Evolutionary conservation across 2,888 invertebrate genomes (phyloP).

Genomic region (Melangyna quadrimaculata): DNA sequence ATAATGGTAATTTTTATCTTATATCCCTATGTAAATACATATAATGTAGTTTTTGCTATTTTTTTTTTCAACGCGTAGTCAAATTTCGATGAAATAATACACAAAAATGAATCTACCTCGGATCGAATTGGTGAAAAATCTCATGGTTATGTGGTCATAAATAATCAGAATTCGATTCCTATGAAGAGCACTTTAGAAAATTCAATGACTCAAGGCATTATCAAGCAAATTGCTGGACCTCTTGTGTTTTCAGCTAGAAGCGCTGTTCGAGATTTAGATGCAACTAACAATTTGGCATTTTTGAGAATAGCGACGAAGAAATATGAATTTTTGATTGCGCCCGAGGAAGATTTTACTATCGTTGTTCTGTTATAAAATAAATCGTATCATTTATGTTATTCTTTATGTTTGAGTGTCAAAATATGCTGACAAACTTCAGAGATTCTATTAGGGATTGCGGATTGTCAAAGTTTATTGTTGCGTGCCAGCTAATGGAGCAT

Average conservation of each 20-base stretch:
- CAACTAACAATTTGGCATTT: slow-evolving; percentile 77
- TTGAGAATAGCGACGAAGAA: slow-evolving; percentile 78
- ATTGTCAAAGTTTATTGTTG: too few species aligned
- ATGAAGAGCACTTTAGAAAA: slow-evolving; percentile 77
- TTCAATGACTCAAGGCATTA: slow-evolving; percentile 76
- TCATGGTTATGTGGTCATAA: slow-evolving; percentile 75
- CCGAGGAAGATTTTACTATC: slow-evolving; percentile 78
- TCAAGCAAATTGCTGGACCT: slow-evolving; percentile 75
- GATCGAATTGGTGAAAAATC: slow-evolving; percentile 77
- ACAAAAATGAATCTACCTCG: slow-evolving; percentile 74
- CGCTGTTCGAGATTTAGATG: slow-evolving; percentile 77
- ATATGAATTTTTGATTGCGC: slow-evolving; percentile 77
- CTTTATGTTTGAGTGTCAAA: too few species aligned
- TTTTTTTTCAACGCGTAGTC: slow-evolving; percentile 40
- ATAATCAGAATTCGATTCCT: slow-evolving; percentile 75
- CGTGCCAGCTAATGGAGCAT: too few species aligned
- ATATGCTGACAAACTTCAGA: too few species aligned
- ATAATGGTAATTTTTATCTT: neutral
- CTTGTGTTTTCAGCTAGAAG: slow-evolving; percentile 76
- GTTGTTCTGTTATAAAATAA: slow-evolving; percentile 74
- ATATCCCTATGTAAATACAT: too few species aligned
- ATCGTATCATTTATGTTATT: too few species aligned
- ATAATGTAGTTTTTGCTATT: neutral
- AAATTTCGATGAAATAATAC: slow-evolving; percentile 76
- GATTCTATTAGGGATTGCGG: too few species aligned